A percentile compares a stretch with the other conserved stretches of the same genome.
Conservation (phyloP, 2,113 vertebrate species). For the Macquaria australasica region DNA sequence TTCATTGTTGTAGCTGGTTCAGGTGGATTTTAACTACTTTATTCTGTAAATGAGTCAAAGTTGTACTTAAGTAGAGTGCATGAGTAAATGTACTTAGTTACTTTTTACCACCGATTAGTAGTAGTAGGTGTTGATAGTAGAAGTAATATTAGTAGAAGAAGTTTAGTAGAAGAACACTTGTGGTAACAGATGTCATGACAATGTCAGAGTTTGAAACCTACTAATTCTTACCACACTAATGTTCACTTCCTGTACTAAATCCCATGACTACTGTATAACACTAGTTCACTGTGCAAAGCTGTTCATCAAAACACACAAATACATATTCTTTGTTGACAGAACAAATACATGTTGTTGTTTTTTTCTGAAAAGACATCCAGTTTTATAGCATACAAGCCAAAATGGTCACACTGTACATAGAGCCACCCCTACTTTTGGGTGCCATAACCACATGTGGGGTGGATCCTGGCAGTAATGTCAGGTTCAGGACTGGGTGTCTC, state of each 20-base stretch:
- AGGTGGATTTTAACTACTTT: neutral
- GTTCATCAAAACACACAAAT: constrained; percentile 22
- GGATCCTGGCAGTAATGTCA: constrained; percentile 63
- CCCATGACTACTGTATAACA: neutral
- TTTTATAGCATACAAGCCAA: constrained; percentile 29
- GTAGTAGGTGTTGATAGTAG: neutral
- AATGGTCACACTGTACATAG: constrained; percentile 8
- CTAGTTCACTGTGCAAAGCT: neutral
- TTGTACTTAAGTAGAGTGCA: too few species aligned
- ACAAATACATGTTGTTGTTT: constrained; percentile 5
- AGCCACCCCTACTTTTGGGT: constrained; percentile 17
- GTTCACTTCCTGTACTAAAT: neutral
- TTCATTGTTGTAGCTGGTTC: neutral
- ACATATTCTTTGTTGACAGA: constrained; percentile 20
- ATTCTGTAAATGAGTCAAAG: neutral
- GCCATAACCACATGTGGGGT: constrained; percentile 62
- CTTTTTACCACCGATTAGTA: neutral
- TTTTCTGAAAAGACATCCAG: constrained; percentile 6
- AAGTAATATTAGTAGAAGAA: neutral
- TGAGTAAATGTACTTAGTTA: neutral
- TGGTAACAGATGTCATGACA: neutral
- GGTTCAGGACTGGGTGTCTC: constrained; percentile 63
- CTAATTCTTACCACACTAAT: neutral
- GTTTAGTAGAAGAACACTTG: neutral
- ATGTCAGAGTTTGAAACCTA: neutral